Conservation (phyloP, 1,140 invertebrate genomes). For the Plodia interpunctella region DNA sequence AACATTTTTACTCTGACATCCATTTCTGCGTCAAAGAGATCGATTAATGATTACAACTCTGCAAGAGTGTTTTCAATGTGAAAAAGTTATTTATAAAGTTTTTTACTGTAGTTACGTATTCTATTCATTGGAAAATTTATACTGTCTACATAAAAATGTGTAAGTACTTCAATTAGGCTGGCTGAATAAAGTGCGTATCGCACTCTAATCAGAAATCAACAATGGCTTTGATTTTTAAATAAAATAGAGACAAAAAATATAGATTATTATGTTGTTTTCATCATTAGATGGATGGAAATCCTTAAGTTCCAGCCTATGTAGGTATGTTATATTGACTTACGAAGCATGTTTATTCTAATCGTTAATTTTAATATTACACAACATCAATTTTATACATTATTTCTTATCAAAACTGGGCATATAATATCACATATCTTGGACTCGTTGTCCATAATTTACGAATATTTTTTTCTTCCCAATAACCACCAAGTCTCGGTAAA, state of each 20-base stretch:
- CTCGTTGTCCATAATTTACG: conserved; percentile 42
- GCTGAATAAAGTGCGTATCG: background rate
- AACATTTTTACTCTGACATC: too few species aligned
- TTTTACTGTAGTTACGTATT: too few species aligned
- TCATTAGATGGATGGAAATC: conserved; percentile 23
- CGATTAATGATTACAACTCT: too few species aligned
- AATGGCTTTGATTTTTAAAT: background rate
- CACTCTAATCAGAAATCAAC: background rate
- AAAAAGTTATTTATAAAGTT: too few species aligned
- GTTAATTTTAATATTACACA: conserved; percentile 39
- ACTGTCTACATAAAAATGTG: too few species aligned
- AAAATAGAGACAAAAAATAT: background rate
- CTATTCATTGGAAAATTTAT: too few species aligned
- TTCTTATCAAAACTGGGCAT: conserved; percentile 57
- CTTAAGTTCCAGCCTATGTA: conserved; percentile 22
- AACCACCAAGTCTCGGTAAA: background rate
- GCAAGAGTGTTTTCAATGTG: too few species aligned
- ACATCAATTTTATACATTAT: conserved; percentile 64
- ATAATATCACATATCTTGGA: conserved; percentile 73
- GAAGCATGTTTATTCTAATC: conserved; percentile 37
- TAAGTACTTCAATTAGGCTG: too few species aligned
- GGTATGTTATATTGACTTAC: too few species aligned
- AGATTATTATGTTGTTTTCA: background rate
- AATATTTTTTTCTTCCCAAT: conserved; percentile 1
- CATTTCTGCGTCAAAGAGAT: too few species aligned